Base-by-base conservation (phyloP, 2,888 invertebrate species). In the Sphaerophoria taeniata region DNA sequence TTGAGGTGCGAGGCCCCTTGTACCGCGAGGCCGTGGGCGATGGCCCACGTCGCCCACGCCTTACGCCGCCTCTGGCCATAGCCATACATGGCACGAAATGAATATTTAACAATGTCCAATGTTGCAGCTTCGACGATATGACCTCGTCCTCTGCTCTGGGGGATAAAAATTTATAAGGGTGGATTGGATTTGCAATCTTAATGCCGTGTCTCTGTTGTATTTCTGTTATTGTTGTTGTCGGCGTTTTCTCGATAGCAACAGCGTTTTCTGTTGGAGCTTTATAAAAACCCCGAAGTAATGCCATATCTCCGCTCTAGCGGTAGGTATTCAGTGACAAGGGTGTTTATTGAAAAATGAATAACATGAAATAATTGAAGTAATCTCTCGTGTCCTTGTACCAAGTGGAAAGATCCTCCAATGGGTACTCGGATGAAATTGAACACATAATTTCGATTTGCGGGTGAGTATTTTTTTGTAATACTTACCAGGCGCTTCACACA, bases 271-370 rank as follows among this genome's bases (percentile, higher is more conserved):
- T 51, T 33, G 61, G 53, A 60, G 47, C 33, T 58, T 14, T 51
- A 63, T 53, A 65, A 65, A 76, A 71, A 81, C 75, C 79, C 63
- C 82, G 82, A 74, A 79, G 72, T 80, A 75, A 75, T 71, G 16
- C 47, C 80, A 76, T 67, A 67, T 60, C 58, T 63, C 31, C 14
- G 33, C 45, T 67, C 31, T 51, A 43, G 11, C 12, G 43, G 7
- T 43, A 9, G 43, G 61, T 63, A 63, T 74, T 9, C 55, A 65
- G 55, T 75, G 16, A 60, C 60, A 45, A 75, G 75, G 70, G 80
- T 80, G 80, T 84, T 84, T 84, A 76, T 69, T 76, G 75, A 84
- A 83, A 80, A 84, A 71, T 80, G 84, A 84, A 80, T 67, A 84
- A 80, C 84, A 80, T 49, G 71, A 56, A 80, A 80, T 84, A 84